Evolutionary conservation across 2,113 vertebrate genomes (phyloP).

Genomic region (Pygathrix nemaeus): DNA sequence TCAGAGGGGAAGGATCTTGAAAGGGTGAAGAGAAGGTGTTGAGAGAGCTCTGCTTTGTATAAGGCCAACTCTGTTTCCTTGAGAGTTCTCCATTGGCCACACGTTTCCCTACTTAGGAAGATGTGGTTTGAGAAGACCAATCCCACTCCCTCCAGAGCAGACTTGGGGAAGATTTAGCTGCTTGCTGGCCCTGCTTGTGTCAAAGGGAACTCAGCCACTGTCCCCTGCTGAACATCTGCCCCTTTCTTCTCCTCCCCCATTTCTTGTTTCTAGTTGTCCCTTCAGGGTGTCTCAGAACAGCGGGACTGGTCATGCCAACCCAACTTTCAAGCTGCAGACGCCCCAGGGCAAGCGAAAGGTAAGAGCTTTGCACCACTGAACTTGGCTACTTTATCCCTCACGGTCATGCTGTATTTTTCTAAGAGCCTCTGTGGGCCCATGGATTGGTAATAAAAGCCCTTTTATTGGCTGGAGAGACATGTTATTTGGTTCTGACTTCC

Average conservation of each 20-base stretch:
- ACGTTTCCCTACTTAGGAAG: neutral
- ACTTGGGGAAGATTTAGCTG: neutral
- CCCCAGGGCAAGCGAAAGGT: slow-evolving; percentile 89
- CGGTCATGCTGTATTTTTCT: neutral
- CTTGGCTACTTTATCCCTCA: neutral
- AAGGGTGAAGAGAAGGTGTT: neutral
- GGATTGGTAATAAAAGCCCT: neutral
- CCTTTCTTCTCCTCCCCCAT: neutral
- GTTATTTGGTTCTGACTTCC: neutral
- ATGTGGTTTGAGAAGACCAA: neutral
- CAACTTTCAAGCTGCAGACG: slow-evolving; percentile 90
- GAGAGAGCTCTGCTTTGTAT: neutral
- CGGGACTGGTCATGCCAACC: slow-evolving; percentile 89
- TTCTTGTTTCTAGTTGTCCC: slow-evolving; percentile 70
- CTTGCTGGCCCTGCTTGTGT: neutral
- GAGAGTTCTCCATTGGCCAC: neutral
- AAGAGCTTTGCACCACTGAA: slow-evolving; percentile 31
- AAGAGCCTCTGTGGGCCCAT: neutral
- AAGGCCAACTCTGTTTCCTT: neutral
- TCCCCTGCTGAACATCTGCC: rapidly evolving
- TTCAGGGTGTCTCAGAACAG: slow-evolving; percentile 74
- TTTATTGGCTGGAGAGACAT: neutral
- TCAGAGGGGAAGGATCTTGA: neutral
- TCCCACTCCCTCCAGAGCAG: neutral
- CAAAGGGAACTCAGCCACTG: neutral